Evolutionary conservation across 2,113 vertebrate species (phyloP), one percentile per base, ranked within the genome.

Genomic region (Chascanopsetta lugubris): DNA sequence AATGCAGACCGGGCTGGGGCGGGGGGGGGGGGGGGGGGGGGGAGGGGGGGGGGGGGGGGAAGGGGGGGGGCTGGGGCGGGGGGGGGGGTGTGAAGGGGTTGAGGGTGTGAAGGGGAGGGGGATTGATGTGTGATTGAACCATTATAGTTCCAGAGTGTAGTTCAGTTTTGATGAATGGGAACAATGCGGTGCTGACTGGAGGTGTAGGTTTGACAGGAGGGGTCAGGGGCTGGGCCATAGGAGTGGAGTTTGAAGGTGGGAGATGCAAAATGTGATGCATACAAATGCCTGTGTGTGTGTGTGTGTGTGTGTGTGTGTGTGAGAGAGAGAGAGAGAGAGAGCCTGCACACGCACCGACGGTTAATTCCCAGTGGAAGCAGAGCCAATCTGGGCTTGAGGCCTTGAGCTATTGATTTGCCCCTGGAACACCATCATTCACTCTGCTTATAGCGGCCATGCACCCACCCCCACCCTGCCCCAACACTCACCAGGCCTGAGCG

Each of bases 81-180:
- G 46, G 5, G 24, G 32, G 1, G 0, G 45, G 54, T 46, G 7
- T 18, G 61, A 18, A 46, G 43, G 43, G 43, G 20, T n/a, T n/a
- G n/a, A n/a, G n/a, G n/a, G n/a, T n/a, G n/a, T n/a, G n/a, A n/a
- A 18, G n/a, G 20, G 22, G 25, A 18, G 30, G 18, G 27, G 34
- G 34, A 38, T 15, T 38, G 34, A 45, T 54, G 30, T 8, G 61
- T 82, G 83, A 77, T 72, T 85, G 83, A 75, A 56, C 72, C 54
- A 77, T 77, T 75, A 75, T 72, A 64, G 47, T 77, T 43, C 61
- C 49, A 71, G 60, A 69, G 62, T 65, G 43, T 46, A 57, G 56
- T 46, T 73, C 57, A 60, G 65, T 63, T 79, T 74, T 79, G 83
- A 82, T 80, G 76, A 82, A 83, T 81, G 70, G 46, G 66, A 50